Evolutionary conservation across 2,888 invertebrate genomes (phyloP).

Genomic region (Augochlorella aurata): DNA sequence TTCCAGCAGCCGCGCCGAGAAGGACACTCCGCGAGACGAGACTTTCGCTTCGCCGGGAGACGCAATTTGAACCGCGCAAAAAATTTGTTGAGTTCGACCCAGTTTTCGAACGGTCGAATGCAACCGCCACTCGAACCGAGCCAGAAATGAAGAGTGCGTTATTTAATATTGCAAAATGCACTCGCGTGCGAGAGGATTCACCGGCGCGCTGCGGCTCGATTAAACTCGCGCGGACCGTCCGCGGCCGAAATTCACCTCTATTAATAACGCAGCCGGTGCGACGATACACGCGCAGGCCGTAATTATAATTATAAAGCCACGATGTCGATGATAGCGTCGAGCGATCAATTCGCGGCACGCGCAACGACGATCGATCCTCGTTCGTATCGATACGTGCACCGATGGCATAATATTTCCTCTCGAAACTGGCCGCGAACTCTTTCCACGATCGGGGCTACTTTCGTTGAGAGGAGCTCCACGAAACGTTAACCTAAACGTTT

Average conservation of each 20-base stretch:
- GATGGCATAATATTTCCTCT: neutral
- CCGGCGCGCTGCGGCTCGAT: neutral
- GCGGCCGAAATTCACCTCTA: neutral
- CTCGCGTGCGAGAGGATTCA: neutral
- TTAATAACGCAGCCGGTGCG: constrained; percentile 24
- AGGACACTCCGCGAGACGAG: neutral
- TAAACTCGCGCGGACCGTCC: neutral
- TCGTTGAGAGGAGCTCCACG: no score
- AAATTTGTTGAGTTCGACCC: neutral
- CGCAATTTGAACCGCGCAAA: neutral
- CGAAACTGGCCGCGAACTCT: neutral
- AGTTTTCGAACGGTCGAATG: neutral
- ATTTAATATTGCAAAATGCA: neutral
- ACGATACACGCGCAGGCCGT: constrained; percentile 21
- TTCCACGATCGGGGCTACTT: neutral
- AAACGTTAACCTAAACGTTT: no score
- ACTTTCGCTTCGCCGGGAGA: neutral
- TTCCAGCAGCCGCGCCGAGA: neutral
- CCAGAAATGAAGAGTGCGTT: neutral
- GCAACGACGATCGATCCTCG: neutral
- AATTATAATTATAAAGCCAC: constrained; percentile 24
- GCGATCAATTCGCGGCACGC: neutral
- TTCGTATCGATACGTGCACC: no score
- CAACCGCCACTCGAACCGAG: no score
- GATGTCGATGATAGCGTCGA: constrained; percentile 2